A percentile compares a stretch with the other conserved stretches of the same genome.
These are phyloP conservation scores for Auanema freiburgensis DNA, from an alignment of 2,888 invertebrate species.

Conservation along the genomic window DNA sequence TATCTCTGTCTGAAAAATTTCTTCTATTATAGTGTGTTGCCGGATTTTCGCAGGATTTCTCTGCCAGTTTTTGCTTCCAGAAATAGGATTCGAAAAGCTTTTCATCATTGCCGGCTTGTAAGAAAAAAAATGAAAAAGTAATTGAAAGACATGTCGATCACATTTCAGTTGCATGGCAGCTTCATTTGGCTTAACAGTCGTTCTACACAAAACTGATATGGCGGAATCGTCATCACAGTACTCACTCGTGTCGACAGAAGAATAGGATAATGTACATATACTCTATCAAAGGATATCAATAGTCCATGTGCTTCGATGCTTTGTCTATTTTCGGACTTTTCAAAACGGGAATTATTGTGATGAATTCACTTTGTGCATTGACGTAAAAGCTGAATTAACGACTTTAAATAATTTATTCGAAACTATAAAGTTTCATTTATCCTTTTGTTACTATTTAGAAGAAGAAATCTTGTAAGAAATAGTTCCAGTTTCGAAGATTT, in stretches of 20 bases:
- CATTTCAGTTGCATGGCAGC: conserved; percentile 31
- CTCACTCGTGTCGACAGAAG: conserved; percentile 6
- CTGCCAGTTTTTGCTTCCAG: conserved; percentile 48
- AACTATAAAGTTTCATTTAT: too few relatives aligned
- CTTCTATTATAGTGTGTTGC: conserved; percentile 44
- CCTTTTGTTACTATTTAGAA: too few relatives aligned
- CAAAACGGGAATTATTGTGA: too few relatives aligned
- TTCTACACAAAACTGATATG: conserved; percentile 42
- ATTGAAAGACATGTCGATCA: neutral
- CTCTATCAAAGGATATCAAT: neutral
- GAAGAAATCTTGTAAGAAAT: too few relatives aligned
- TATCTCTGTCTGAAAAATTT: neutral
- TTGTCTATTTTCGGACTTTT: too few relatives aligned
- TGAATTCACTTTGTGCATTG: too few relatives aligned
- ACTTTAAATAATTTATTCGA: too few relatives aligned
- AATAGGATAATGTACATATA: conserved; percentile 5
- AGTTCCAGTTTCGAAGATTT: too few relatives aligned
- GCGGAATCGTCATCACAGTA: conserved; percentile 15
- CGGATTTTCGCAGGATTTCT: conserved; percentile 53
- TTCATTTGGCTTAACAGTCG: conserved; percentile 48
- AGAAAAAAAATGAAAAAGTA: conserved; percentile 3
- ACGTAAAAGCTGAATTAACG: too few relatives aligned
- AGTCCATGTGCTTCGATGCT: too few relatives aligned
- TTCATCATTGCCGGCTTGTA: conserved; percentile 45
- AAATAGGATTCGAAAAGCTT: conserved; percentile 49